Evolutionary conservation across 2,797 vertebrate genomes (phyloP).

Genomic region (Phrynocephalus vlangalii): DNA sequence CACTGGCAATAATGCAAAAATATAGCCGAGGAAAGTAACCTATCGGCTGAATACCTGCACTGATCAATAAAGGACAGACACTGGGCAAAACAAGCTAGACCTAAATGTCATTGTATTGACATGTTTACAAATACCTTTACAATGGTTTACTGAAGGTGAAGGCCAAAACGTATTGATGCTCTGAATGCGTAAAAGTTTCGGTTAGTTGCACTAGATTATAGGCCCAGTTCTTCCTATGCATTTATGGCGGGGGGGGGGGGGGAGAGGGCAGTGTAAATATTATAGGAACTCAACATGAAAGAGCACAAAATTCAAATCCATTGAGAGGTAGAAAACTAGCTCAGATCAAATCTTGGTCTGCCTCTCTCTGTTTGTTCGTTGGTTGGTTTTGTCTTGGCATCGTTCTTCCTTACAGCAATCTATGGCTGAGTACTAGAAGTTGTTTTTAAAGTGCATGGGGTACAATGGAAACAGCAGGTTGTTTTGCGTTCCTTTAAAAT

Average conservation of each 20-base stretch:
- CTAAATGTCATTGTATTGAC: conserved; percentile 52
- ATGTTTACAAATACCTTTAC: conserved; percentile 55
- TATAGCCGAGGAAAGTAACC: conserved; percentile 50
- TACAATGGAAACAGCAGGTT: not conserved
- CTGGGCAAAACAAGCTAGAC: conserved; percentile 53
- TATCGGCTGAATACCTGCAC: conserved; percentile 16
- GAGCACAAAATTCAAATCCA: not conserved
- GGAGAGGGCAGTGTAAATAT: not conserved
- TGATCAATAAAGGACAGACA: conserved; percentile 57
- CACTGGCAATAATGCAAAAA: conserved; percentile 61
- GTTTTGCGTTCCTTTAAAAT: not conserved
- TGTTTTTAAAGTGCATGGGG: not conserved
- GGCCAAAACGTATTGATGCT: conserved; percentile 31
- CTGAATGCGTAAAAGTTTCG: not conserved
- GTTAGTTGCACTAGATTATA: conserved; percentile 12
- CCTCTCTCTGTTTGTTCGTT: not conserved
- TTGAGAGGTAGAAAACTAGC: not conserved
- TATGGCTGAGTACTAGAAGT: not conserved
- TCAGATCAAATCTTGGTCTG: not conserved
- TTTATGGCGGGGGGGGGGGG: not conserved
- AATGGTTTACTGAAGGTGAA: conserved; percentile 44
- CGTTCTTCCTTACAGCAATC: conserved; percentile 9
- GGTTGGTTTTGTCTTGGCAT: not conserved
- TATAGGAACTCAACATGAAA: not conserved
- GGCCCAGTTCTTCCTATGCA: not conserved